Evolutionary conservation across 2,888 invertebrate genomes (phyloP).

Genomic region (Drosophila nigricruria): DNA sequence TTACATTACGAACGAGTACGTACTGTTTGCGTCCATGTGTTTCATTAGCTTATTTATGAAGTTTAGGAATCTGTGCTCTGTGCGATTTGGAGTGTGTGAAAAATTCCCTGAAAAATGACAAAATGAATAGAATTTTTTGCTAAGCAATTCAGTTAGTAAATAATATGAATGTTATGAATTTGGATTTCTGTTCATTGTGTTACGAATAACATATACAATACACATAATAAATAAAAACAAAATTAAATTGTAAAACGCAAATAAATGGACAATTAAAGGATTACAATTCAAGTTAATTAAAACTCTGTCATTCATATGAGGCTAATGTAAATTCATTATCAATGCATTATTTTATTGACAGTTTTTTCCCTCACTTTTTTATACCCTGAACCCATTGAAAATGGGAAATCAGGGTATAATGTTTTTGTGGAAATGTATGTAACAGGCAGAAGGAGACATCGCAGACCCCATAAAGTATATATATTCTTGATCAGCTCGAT

Average conservation of each 20-base stretch:
- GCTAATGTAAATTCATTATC: background rate
- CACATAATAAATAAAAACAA: background rate
- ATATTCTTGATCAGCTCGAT: too few species aligned
- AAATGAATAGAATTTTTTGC: conserved; percentile 54
- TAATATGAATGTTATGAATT: background rate
- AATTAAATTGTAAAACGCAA: background rate
- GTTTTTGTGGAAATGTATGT: too few species aligned
- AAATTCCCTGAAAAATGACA: conserved; percentile 41
- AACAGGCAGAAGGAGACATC: too few species aligned
- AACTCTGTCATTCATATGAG: background rate
- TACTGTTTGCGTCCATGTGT: conserved; percentile 50
- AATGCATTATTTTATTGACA: background rate
- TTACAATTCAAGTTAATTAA: background rate
- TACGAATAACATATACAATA: background rate
- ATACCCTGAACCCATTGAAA: too few species aligned
- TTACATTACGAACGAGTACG: conserved; percentile 7
- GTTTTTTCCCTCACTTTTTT: too few species aligned
- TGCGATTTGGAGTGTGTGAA: conserved; percentile 62
- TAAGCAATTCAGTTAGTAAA: conserved; percentile 4
- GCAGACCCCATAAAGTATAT: too few species aligned
- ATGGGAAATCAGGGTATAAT: too few species aligned
- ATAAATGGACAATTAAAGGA: background rate
- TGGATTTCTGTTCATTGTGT: background rate
- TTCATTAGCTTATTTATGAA: conserved; percentile 78
- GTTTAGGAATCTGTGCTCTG: conserved; percentile 59